Evolutionary conservation across 2,113 vertebrate species (phyloP).

Genomic region (Cyprinodon brontotheroides): DNA sequence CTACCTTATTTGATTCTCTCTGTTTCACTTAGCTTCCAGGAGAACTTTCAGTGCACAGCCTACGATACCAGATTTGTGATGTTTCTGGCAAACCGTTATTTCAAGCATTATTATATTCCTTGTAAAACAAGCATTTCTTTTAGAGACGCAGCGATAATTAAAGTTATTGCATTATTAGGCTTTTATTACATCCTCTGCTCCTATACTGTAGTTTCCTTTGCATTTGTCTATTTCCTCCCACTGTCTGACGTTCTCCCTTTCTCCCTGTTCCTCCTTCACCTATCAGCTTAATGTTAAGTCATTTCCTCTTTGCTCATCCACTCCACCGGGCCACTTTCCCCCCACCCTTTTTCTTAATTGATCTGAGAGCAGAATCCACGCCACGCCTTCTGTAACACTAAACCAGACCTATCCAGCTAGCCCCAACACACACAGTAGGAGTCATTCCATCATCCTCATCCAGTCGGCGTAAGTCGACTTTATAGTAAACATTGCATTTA

Average conservation of each 20-base stretch:
- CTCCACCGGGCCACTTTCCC: constrained; percentile 48
- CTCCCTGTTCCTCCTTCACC: constrained; percentile 42
- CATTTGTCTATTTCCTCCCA: constrained; percentile 27
- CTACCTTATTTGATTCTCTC: constrained; percentile 15
- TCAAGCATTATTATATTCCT: constrained; percentile 17
- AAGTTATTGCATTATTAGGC: constrained; percentile 39
- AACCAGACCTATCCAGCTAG: constrained; percentile 67
- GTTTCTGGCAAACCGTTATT: constrained; percentile 29
- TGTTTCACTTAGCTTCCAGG: constrained; percentile 9
- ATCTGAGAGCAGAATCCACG: constrained; percentile 65
- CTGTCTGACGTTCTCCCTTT: constrained; percentile 31
- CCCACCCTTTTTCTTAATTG: constrained; percentile 69
- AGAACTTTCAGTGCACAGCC: constrained; percentile 7
- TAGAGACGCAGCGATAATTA: constrained; percentile 25
- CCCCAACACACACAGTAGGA: constrained; percentile 41
- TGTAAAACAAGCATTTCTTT: constrained; percentile 25
- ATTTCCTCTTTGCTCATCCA: constrained; percentile 67
- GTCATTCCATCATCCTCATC: constrained; percentile 47
- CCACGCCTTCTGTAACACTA: constrained; percentile 73
- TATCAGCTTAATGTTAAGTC: constrained; percentile 66
- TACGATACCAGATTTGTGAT: constrained; percentile 4
- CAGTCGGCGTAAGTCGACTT: constrained; percentile 55
- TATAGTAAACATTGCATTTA: constrained; percentile 51
- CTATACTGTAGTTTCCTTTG: constrained; percentile 43
- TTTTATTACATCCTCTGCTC: constrained; percentile 62